Evolutionary conservation across 2,888 invertebrate species (phyloP).

Genomic region (Rhingia rostrata): DNA sequence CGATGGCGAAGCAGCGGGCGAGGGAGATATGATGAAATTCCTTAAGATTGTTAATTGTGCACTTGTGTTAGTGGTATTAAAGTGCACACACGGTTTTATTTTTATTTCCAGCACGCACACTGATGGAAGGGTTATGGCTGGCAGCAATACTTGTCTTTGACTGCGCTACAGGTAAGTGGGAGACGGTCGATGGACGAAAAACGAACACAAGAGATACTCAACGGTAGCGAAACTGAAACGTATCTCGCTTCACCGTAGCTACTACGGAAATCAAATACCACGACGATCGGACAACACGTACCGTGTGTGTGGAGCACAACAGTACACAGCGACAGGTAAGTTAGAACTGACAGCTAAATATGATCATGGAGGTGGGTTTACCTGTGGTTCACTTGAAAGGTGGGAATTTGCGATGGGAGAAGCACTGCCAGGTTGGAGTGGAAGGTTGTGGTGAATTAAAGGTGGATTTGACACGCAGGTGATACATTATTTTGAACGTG

Average conservation of each 20-base stretch:
- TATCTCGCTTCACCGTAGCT: conserved; percentile 48
- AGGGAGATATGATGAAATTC: conserved; percentile 70
- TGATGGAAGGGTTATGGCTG: conserved; percentile 3
- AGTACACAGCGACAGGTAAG: conserved; percentile 63
- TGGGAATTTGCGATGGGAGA: neutral
- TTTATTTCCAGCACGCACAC: conserved; percentile 46
- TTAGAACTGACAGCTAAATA: conserved; percentile 56
- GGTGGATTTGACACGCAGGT: conserved; percentile 5
- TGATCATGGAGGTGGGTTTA: conserved; percentile 56
- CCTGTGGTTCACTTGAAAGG: conserved; percentile 47
- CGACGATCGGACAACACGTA: conserved; percentile 49
- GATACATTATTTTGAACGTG: no score
- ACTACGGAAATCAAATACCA: conserved; percentile 39
- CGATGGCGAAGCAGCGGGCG: conserved; percentile 55
- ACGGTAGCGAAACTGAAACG: conserved; percentile 61
- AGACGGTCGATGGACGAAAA: conserved; percentile 9
- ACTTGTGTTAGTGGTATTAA: conserved; percentile 58
- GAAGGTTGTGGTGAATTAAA: neutral
- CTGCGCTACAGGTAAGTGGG: conserved; percentile 40
- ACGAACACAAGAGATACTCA: conserved; percentile 31
- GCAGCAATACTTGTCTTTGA: conserved; percentile 45
- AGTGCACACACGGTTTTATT: conserved; percentile 28
- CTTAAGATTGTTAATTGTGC: conserved; percentile 61
- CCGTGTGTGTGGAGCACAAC: conserved; percentile 44
- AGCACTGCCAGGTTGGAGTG: conserved; percentile 11